Percentiles rank a stretch among this genome's conserved stretches.
Evolutionary conservation across 1,140 invertebrate species (phyloP).

Genomic region (Cherax destructor): DNA sequence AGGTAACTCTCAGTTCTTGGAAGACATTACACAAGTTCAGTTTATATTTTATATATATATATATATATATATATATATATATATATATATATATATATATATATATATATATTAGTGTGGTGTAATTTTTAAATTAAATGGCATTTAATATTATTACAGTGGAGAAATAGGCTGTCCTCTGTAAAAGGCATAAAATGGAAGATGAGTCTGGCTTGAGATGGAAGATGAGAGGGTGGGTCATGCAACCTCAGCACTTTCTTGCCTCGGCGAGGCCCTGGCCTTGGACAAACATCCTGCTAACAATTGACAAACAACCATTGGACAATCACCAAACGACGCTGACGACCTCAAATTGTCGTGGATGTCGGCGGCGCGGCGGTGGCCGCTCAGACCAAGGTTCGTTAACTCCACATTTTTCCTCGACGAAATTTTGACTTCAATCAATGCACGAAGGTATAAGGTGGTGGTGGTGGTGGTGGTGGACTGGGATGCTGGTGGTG

Average conservation of each 20-base stretch:
- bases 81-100: too few species aligned
- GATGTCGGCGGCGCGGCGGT: slow-evolving; percentile 4
- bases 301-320: slow-evolving; percentile 65
- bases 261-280: not conserved
- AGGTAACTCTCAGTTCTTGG: too few species aligned
- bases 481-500: not conserved
- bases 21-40: too few species aligned
- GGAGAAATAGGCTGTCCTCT: not conserved
- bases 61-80: too few species aligned
- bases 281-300: slow-evolving; percentile 66
- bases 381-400: slow-evolving; percentile 22
- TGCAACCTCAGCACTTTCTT: slow-evolving; percentile 5
- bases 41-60: too few species aligned
- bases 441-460: slow-evolving; percentile 41
- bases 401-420: slow-evolving; percentile 62
- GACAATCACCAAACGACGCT: slow-evolving; percentile 62
- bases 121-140: too few species aligned
- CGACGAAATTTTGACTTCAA: slow-evolving; percentile 63
- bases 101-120: too few species aligned
- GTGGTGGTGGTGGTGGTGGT: not conserved
- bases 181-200: not conserved
- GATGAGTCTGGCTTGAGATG: not conserved
- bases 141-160: too few species aligned
- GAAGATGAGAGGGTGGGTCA: not conserved
- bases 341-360: slow-evolving; percentile 47